Conservation (phyloP, 1,140 invertebrate species). For the Leguminivora glycinivorella region DNA sequence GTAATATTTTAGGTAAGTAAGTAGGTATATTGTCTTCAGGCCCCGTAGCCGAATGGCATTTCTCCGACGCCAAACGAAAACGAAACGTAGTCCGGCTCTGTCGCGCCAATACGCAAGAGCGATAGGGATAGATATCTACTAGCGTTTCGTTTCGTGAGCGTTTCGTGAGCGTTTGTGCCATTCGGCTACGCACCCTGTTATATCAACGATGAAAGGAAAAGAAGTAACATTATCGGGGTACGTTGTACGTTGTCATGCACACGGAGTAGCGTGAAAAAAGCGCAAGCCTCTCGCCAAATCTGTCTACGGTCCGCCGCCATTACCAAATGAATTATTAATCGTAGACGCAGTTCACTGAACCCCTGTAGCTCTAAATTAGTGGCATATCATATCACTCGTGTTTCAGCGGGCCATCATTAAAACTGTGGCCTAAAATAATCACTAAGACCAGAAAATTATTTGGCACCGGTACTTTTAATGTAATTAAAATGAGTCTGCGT, state of each 20-base stretch:
- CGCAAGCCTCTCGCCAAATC: conserved; percentile 39
- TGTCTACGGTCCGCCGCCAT: conserved; percentile 47
- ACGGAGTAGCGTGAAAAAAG: not conserved
- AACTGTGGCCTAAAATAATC: conserved; percentile 27
- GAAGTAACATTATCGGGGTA: not conserved
- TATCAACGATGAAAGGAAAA: conserved; percentile 32
- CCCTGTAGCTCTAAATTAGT: conserved; percentile 28
- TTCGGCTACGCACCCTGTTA: too few relatives aligned
- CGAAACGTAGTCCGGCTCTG: too few relatives aligned
- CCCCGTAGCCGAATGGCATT: too few relatives aligned
- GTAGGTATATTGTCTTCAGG: too few relatives aligned
- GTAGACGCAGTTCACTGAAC: conserved; percentile 62
- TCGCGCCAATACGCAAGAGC: too few relatives aligned
- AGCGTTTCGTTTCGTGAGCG: too few relatives aligned
- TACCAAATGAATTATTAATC: conserved; percentile 69
- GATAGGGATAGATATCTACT: too few relatives aligned
- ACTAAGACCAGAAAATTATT: conserved; percentile 4
- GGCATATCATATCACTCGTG: not conserved
- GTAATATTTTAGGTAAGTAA: too few relatives aligned
- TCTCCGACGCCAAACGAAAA: too few relatives aligned
- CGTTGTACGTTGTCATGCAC: not conserved
- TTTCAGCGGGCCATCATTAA: conserved; percentile 21
- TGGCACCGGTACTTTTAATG: not conserved
- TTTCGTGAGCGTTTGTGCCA: too few relatives aligned
- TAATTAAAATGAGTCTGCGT: conserved; percentile 13